These are phyloP conservation scores for Tigriopus californicus DNA, from an alignment of 2,888 invertebrate genomes.

Conservation along the genomic window DNA sequence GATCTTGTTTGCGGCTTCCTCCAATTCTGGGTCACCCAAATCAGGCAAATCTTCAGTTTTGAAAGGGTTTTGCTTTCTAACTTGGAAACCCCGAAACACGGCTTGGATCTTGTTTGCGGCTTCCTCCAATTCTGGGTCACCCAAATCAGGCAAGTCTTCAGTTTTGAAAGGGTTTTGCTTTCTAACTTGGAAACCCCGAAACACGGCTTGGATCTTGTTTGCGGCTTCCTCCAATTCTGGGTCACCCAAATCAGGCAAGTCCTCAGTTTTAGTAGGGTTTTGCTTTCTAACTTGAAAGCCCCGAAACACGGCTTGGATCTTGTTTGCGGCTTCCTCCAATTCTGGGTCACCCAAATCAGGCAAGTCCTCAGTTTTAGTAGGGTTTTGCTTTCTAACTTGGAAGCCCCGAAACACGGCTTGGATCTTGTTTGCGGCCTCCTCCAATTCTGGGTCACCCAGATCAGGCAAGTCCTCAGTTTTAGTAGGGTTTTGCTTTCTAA, in stretches of 20 bases:
- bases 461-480: background rate
- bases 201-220: conserved; percentile 9
- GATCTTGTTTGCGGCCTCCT: conserved; percentile 9
- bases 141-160: background rate
- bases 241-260: conserved; percentile 6
- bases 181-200: conserved; percentile 6
- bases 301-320: conserved; percentile 8
- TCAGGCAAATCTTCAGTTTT: conserved; percentile 1
- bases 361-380: background rate
- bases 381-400: background rate
- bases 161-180: background rate
- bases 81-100: conserved; percentile 2
- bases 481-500: background rate
- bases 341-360: background rate
- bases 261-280: background rate
- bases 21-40: background rate
- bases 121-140: background rate
- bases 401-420: conserved; percentile 5
- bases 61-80: background rate
- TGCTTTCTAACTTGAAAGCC: conserved; percentile 14
- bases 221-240: conserved; percentile 11
- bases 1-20: conserved; percentile 10
- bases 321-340: conserved; percentile 1
- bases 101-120: conserved; percentile 11
- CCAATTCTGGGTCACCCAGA: background rate